A percentile compares a stretch with the other conserved stretches of the same genome.
Evolutionary conservation across 2,113 vertebrate genomes (phyloP).

Genomic region (Onychostruthus taczanowskii): DNA sequence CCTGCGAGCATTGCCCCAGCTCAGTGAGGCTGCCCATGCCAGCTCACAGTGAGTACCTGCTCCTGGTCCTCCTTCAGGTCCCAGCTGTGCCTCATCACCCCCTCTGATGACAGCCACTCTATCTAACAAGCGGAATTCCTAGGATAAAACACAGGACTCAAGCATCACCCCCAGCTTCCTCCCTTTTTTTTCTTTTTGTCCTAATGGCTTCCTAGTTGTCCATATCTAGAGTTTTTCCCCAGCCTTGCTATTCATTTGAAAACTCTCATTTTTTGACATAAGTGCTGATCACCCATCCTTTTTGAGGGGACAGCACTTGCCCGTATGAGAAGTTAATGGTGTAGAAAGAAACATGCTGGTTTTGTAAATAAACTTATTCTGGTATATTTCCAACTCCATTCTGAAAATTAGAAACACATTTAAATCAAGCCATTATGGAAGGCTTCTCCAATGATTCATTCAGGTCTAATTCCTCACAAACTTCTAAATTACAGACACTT

Average conservation of each 20-base stretch:
- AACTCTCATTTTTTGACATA: background rate
- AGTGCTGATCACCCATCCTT: background rate
- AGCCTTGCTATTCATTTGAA: background rate
- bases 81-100: background rate
- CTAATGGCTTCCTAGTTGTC: background rate
- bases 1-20: background rate
- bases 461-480: background rate
- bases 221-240: background rate
- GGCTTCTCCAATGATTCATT: background rate
- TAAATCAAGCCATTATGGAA: background rate
- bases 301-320: rapidly evolving
- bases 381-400: rapidly evolving
- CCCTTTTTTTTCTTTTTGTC: background rate
- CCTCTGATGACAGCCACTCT: background rate
- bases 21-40: background rate
- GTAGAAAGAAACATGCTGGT: background rate
- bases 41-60: background rate
- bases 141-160: background rate
- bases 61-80: background rate
- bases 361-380: background rate
- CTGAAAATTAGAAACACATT: background rate
- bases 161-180: background rate
- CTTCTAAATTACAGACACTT: background rate
- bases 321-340: background rate
- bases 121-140: background rate